Base-by-base conservation (phyloP, 2,113 vertebrate genomes). In the Gulo gulo region DNA sequence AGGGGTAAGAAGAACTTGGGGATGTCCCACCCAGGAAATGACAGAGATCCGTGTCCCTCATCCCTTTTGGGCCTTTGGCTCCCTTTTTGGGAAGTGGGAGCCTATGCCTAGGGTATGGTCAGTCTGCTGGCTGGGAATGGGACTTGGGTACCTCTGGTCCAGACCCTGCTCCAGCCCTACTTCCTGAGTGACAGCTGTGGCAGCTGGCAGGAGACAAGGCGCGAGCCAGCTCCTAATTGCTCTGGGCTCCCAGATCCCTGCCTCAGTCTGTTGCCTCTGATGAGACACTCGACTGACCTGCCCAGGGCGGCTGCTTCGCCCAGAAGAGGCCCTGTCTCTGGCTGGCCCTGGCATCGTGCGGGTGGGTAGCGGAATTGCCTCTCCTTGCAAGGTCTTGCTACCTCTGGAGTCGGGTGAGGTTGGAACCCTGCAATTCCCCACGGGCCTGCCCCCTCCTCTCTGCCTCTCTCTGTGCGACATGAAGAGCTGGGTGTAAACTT, bases 121-220 rank as follows among this genome's bases (percentile, higher is more conserved):
- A 69, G 78, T 73, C 71, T 81, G 34, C 82, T 21, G 29, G 6
- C 65, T 76, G 20, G 42, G 57, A 69, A 6, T 31, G 20, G 65
- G 59, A 4, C 20, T 3, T 18, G 29, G 24, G 45, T 47, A 24
- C 69, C 16, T n/a, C 23, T 21, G 42, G 52, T 74, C 80, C 69
- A 39, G 86, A 39, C 76, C 63, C 61, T 80, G 36, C 94, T 89
- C 50, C 79, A 61, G 45, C 24, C 61, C 47, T 2, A 2, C 55
- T 65, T 95, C 90, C 94, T 85, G 65, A 95, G 78, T 91, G 85
- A 93, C 91, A 94, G 92, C 94, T 82, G 92, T 42, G 88, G 95
- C 74, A 89, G 95, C 95, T 96, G 95, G 93, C n/a, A 4, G 50
- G 78, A 92, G 82, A 59, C 0, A 16, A 79, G 76, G 83, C 7